These are phyloP conservation scores for Perithous albicinctus DNA, from an alignment of 2,888 invertebrate genomes.

Conservation along the genomic window DNA sequence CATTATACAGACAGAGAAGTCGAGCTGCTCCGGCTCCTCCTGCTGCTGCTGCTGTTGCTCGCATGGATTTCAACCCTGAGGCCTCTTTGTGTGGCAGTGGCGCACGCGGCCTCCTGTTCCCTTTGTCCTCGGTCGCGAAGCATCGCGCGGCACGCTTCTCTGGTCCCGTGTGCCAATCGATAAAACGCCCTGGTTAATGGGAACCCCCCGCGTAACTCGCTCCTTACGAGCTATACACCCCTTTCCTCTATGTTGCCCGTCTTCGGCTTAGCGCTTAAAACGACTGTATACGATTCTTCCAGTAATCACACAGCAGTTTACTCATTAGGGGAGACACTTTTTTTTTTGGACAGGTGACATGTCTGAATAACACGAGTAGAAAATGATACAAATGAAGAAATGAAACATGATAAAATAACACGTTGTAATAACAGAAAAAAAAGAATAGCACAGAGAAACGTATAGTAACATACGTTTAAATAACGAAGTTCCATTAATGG, in stretches of 20 bases:
- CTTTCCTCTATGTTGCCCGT: slow-evolving; percentile 14
- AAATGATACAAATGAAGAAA: too few relatives aligned
- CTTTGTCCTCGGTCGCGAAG: slow-evolving; percentile 74
- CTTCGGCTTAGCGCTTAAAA: slow-evolving; percentile 19
- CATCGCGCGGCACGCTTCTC: slow-evolving; percentile 74
- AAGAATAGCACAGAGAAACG: too few relatives aligned
- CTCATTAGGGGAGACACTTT: too few relatives aligned
- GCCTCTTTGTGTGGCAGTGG: slow-evolving; percentile 78
- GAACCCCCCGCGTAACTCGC: slow-evolving; percentile 66
- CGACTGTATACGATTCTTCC: too few relatives aligned
- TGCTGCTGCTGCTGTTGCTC: slow-evolving; percentile 54
- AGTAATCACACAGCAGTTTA: slow-evolving; percentile 12
- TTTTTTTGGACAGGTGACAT: too few relatives aligned
- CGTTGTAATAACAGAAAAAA: too few relatives aligned
- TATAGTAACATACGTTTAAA: too few relatives aligned
- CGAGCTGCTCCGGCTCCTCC: slow-evolving; percentile 2
- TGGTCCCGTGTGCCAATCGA: slow-evolving; percentile 75
- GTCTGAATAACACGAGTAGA: too few relatives aligned
- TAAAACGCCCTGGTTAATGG: slow-evolving; percentile 76
- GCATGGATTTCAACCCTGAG: slow-evolving; percentile 57
- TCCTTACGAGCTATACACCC: slow-evolving; percentile 12
- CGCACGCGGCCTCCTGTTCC: slow-evolving; percentile 77
- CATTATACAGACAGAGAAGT: slow-evolving; percentile 44
- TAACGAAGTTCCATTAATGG: too few relatives aligned
- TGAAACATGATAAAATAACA: too few relatives aligned